Evolutionary conservation across 2,113 vertebrate species (phyloP), one percentile per base, ranked within the genome.

Genomic region (Pituophis catenifer): DNA sequence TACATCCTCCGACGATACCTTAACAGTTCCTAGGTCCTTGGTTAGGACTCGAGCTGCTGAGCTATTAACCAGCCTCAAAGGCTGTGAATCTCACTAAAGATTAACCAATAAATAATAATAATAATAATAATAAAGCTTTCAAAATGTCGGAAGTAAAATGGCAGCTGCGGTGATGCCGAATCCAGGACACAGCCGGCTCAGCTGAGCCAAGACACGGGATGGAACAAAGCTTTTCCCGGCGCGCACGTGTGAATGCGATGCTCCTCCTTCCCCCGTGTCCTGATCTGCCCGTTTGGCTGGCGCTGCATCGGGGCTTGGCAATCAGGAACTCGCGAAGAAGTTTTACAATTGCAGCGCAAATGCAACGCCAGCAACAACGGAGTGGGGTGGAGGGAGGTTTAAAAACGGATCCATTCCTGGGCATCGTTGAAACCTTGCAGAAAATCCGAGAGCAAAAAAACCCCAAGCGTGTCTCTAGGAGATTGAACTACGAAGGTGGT

Each of bases 131-230:
- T 52, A 52, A 55, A 26, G 54, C 59, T 92, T 97, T 52, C 53
- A 70, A 38, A 3, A 90, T 50, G 55, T 65, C 89, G 91, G 95
- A 91, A 38, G 58, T 96, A 97, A 97, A 95, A 96, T 96, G 96
- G 97, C 96, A 96, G 96, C 96, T 93, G 94, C 93, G 93, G 94
- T 95, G 96, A 95, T 91, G 96, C 92, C 12, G 85, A 93, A 50
- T 90, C 93, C 94, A 90, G 94, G 96, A 94, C 9, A 92, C 89
- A 55, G 94, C 89, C 94, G 93, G 96, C 96, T 57, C 50, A 95
- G 89, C 95, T 94, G 10, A 94, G 86, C 95, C 89, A 81, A 48
- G 89, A 92, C 86, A 65, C 44, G 33, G 70, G 29, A 12, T n/a
- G 62, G 62, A 86, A 52, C 85, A 21, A 86, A 86, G 23, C 38